Percentiles rank a stretch among this genome's conserved stretches.
Conservation (phyloP, 2,888 invertebrate species). For the Aphrophora alni region DNA sequence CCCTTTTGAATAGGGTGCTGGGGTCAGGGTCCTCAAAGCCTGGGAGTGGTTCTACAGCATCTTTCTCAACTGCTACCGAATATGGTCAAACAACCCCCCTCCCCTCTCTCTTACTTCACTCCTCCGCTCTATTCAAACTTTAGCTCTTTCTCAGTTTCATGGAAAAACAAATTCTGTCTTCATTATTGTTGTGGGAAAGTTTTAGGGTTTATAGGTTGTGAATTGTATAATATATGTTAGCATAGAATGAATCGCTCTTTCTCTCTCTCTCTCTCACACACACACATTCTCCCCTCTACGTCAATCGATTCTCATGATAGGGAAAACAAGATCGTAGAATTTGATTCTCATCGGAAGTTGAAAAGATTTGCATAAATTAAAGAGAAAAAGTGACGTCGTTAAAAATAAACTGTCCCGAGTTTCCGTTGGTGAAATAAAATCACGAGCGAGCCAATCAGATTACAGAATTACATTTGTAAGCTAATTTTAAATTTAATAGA, state of each 20-base stretch:
- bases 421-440: not conserved
- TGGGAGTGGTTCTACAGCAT: not conserved
- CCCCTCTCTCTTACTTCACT: not conserved
- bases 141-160: not conserved
- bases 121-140: too few relatives aligned
- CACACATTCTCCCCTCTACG: too few relatives aligned
- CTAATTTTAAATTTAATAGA: too few relatives aligned
- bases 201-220: not conserved
- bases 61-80: conserved; percentile 4
- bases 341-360: not conserved
- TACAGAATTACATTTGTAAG: not conserved
- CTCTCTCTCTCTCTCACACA: too few relatives aligned
- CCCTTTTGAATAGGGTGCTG: not conserved
- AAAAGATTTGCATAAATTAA: not conserved
- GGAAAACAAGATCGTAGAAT: not conserved
- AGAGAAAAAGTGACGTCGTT: not conserved
- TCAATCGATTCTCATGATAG: too few relatives aligned
- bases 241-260: too few relatives aligned
- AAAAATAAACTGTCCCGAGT: not conserved
- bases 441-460: not conserved
- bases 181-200: not conserved
- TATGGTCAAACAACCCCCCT: not conserved
- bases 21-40: not conserved
- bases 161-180: not conserved
- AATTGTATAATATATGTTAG: not conserved